These are phyloP conservation scores for Aspidiotus destructor DNA, from an alignment of 2,888 invertebrate genomes.

Conservation along the genomic window DNA sequence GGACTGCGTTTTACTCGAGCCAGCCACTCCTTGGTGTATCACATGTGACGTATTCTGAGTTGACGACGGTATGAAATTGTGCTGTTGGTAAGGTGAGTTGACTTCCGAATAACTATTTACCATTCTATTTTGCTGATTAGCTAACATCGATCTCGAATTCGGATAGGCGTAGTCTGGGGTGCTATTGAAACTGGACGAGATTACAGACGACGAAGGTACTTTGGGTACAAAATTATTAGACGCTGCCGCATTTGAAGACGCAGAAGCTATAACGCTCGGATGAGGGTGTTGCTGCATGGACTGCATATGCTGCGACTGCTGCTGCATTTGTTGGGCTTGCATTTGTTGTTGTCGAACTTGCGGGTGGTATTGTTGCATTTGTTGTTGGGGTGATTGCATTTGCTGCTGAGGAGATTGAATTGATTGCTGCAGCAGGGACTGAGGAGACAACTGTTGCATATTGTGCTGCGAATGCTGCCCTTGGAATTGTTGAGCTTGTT, in stretches of 20 bases:
- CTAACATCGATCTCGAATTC: not conserved
- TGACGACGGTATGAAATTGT: conserved; percentile 25
- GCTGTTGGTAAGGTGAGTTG: conserved; percentile 19
- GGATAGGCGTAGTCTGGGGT: conserved; percentile 14
- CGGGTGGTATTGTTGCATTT: conserved; percentile 36
- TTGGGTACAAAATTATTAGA: conserved; percentile 16
- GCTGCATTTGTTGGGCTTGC: conserved; percentile 14
- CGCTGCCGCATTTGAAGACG: conserved; percentile 11
- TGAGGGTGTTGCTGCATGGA: conserved; percentile 30
- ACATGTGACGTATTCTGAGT: conserved; percentile 9
- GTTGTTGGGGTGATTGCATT: conserved; percentile 30
- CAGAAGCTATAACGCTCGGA: conserved; percentile 11
- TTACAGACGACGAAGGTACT: conserved; percentile 17
- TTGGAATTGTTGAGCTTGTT: conserved; percentile 39
- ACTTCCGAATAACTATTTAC: not conserved
- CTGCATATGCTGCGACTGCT: conserved; percentile 33
- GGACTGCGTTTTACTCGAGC: conserved; percentile 7
- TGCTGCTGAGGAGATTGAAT: conserved; percentile 35
- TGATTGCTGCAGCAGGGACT: conserved; percentile 17
- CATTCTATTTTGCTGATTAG: not conserved
- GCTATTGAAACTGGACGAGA: conserved; percentile 3
- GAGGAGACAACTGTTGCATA: conserved; percentile 18
- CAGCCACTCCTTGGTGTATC: conserved; percentile 15
- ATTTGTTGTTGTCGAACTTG: conserved; percentile 13
- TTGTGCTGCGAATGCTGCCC: conserved; percentile 34